Conservation (phyloP, 2,113 vertebrate species). For the Chroicocephalus ridibundus region DNA sequence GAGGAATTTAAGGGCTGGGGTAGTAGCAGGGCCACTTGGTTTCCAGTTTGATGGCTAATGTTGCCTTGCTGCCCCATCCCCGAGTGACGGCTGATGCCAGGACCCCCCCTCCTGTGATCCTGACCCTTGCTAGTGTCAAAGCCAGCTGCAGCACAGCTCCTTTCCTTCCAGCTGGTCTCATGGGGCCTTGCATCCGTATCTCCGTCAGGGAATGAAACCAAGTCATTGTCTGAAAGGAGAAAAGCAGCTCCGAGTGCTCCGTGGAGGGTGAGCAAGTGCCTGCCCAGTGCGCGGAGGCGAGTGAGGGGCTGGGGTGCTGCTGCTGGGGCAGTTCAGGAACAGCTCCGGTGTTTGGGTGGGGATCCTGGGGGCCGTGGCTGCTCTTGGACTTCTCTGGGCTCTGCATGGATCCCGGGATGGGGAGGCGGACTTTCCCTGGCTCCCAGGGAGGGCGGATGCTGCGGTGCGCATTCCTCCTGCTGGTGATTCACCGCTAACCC, state of each 20-base stretch:
- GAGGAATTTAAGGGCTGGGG: not conserved
- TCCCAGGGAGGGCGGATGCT: not conserved
- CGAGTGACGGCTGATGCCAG: fast-evolving
- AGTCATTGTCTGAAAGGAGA: not conserved
- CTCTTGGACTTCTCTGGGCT: not conserved
- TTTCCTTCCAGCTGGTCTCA: not conserved
- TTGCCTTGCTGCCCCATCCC: not conserved
- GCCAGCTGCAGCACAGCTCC: not conserved
- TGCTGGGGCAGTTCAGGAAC: not conserved
- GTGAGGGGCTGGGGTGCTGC: not conserved
- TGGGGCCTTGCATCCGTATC: not conserved
- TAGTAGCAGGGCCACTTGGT: not conserved
- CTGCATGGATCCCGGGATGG: not conserved
- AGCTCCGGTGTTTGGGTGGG: not conserved
- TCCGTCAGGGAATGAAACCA: not conserved
- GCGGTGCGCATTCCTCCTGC: not conserved
- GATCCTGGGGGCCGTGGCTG: not conserved
- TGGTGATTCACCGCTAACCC: not conserved
- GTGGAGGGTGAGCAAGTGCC: not conserved
- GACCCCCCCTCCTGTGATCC: not conserved
- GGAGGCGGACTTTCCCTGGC: not conserved
- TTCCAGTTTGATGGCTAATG: not conserved
- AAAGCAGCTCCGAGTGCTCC: not conserved
- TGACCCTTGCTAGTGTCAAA: not conserved
- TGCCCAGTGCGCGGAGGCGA: not conserved